Percentiles rank a stretch among this genome's conserved stretches.
Conservation (phyloP, 1,140 invertebrate species). For the Neuroterus valhalla region DNA sequence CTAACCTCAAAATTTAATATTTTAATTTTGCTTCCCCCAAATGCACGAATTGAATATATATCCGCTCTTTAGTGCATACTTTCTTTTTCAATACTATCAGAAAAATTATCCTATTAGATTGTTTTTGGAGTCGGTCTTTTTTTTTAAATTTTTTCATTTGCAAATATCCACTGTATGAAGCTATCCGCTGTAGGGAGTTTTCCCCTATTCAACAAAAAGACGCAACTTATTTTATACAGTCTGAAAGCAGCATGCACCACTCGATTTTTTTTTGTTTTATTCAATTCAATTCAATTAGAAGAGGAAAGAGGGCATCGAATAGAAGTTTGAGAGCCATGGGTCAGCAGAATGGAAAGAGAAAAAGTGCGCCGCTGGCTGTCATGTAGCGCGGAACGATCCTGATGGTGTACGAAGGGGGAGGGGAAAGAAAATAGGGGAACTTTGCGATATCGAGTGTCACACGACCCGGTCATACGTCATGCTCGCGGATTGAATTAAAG, state of each 20-base stretch:
- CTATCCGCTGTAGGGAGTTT: no score
- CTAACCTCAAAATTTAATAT: no score
- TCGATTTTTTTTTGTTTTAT: neutral
- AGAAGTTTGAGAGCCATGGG: conserved; percentile 1
- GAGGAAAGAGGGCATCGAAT: neutral
- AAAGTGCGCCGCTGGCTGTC: conserved; percentile 22
- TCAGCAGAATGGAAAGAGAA: conserved; percentile 34
- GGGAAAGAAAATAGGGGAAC: conserved; percentile 55
- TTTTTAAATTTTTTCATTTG: no score
- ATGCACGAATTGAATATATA: no score
- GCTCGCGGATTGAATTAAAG: conserved; percentile 66
- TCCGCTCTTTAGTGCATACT: no score
- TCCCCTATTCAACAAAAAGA: no score
- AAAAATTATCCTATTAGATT: no score
- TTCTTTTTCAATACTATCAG: no score
- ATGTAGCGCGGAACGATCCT: neutral
- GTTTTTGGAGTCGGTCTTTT: no score
- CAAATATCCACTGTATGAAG: no score
- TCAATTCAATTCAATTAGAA: conserved; percentile 23
- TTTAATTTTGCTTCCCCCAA: no score
- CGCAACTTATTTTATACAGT: neutral
- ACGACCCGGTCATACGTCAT: conserved; percentile 64
- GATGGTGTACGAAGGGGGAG: neutral
- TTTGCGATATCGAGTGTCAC: conserved; percentile 63
- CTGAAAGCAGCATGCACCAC: neutral